These are phyloP conservation scores for Lacanobia oleracea DNA, from an alignment of 2,888 invertebrate species.

Conservation along the genomic window DNA sequence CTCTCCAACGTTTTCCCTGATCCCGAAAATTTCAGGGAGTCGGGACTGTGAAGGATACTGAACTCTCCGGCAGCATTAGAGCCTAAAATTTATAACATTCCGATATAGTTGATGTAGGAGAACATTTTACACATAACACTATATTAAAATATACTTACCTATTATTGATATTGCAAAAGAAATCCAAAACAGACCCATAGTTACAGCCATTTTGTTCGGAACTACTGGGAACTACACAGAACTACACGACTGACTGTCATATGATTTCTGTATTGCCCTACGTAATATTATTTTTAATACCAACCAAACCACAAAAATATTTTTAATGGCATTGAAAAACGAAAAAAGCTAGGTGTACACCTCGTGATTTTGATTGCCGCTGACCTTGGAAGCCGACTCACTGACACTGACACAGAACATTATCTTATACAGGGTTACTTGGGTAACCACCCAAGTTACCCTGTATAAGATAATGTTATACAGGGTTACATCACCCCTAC, in stretches of 20 bases:
- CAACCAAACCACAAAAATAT: conserved; percentile 49
- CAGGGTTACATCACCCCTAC: too few relatives aligned
- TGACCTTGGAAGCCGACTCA: not conserved
- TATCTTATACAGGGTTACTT: too few relatives aligned
- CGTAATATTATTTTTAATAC: conserved; percentile 48
- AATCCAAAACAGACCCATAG: conserved; percentile 83
- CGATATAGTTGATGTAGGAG: not conserved
- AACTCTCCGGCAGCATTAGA: conserved; percentile 92
- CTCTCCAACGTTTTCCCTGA: conserved; percentile 91
- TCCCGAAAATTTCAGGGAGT: conserved; percentile 93
- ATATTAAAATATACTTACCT: conserved; percentile 75
- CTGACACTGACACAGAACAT: too few relatives aligned
- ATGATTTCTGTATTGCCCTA: conserved; percentile 83
- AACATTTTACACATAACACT: not conserved
- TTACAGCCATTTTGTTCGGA: conserved; percentile 84
- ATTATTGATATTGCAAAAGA: conserved; percentile 80
- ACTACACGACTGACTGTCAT: conserved; percentile 83
- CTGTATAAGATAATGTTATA: too few relatives aligned
- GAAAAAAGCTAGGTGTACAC: not conserved
- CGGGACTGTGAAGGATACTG: conserved; percentile 92
- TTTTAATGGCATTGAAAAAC: not conserved
- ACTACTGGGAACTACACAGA: too few relatives aligned
- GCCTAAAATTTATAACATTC: conserved; percentile 74
- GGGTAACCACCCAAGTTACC: too few relatives aligned
- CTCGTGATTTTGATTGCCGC: not conserved